Evolutionary conservation across 2,888 invertebrate genomes (phyloP), one percentile per base, ranked within the genome.

Genomic region (Zeuzera pyrina): DNA sequence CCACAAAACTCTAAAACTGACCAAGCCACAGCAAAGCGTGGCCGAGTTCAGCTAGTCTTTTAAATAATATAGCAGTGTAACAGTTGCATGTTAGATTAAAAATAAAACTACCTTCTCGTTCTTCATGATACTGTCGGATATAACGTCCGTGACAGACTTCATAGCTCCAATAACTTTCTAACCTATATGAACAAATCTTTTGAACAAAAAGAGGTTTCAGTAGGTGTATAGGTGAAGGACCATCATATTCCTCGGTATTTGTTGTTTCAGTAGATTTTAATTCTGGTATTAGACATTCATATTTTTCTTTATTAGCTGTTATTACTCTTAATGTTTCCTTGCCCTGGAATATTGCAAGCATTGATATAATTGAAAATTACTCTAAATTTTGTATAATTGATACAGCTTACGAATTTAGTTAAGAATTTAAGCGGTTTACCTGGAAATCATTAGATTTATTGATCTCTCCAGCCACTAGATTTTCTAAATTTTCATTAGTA

Each of bases 161-260:
- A 65, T 98, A 98, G 0, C 95, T 95, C 98, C 98, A 98, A 59
- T 96, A 98, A 2, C 91, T 90, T 61, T 95, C 96, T 30, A 95
- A 73, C 41, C 94, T 86, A 55, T 93, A 95, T 0, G 95, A 94
- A 58, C 97, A 97, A 29, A 90, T 88, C 45, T 90, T 88, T 49
- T 92, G 90, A 1, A 85, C 76, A 61, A 97, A 94, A 34, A 96
- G 70, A 0, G 92, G 90, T 36, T 88, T 85, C 28, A 97, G 68
- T 11, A 96, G 72, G 50, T 92, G 90, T 27, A 95, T 73, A 0
- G 95, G 92, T 42, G 90, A 90, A 28, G 91, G 89, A 1, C 93
- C 94, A 30, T 81, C 84, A 56, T 92, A 91, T 7, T 86, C 84
- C 30, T 87, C 87, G n/a, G 74, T 78, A 30, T 84, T 84, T 42